Conservation (phyloP, 1,140 invertebrate genomes). For the Aphis craccivora region DNA sequence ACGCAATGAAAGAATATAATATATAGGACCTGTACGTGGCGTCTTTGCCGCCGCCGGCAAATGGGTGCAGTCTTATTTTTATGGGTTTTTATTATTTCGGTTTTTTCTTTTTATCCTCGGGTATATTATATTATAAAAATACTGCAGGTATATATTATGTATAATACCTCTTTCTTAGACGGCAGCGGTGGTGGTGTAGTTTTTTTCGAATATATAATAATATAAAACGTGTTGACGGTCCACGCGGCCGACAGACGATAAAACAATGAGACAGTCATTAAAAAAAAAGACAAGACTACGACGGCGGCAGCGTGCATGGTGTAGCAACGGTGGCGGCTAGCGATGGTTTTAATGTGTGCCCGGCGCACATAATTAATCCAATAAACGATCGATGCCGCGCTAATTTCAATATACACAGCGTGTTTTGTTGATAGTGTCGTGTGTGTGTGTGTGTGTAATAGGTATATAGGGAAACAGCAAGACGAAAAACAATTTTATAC, state of each 20-base stretch:
- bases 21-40: not conserved
- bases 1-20: not conserved
- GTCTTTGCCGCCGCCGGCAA: constrained; percentile 30
- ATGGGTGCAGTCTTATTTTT: constrained; percentile 56
- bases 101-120: constrained; percentile 29
- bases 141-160: constrained; percentile 5
- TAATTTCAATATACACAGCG: constrained; percentile 50
- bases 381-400: constrained; percentile 58
- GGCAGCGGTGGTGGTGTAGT: not conserved
- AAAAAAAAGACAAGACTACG: constrained; percentile 43
- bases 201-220: constrained; percentile 43
- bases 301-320: not conserved
- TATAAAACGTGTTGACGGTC: constrained; percentile 57
- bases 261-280: constrained; percentile 55
- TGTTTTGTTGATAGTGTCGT: not conserved
- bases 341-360: constrained; percentile 48
- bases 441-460: constrained; percentile 19
- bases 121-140: constrained; percentile 32
- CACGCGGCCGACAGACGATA: constrained; percentile 47
- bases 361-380: constrained; percentile 55
- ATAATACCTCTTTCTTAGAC: not conserved
- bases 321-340: not conserved
- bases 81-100: constrained; percentile 52
- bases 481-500: constrained; percentile 29
- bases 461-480: not conserved